Evolutionary conservation across 2,113 vertebrate genomes (phyloP).

Genomic region (Charina bottae): DNA sequence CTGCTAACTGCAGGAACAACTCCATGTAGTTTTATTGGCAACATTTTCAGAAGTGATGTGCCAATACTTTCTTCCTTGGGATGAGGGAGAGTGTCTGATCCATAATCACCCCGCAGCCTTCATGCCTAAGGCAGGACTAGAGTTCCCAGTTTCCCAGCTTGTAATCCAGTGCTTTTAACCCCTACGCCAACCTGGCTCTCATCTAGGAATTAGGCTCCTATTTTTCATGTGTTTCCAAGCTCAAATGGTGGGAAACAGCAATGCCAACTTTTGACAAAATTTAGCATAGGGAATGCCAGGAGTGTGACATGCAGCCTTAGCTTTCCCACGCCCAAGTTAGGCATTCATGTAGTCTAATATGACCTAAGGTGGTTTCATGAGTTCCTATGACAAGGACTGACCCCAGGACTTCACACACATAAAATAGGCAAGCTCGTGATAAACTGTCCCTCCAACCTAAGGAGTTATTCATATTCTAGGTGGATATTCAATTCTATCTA

Average conservation of each 20-base stretch:
- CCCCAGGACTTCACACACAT: not conserved
- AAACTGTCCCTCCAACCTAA: slow-evolving; percentile 1
- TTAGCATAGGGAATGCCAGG: not conserved
- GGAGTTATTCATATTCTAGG: slow-evolving; percentile 22
- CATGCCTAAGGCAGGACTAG: not conserved
- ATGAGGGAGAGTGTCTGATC: not conserved
- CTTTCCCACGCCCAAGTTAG: not conserved
- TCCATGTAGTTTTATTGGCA: not conserved
- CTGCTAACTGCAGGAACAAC: not conserved
- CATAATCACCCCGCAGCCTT: not conserved
- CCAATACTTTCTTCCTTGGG: not conserved
- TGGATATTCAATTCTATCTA: not conserved
- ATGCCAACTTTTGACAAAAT: not conserved
- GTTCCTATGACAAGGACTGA: not conserved
- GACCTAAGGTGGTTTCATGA: not conserved
- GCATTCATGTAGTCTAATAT: not conserved
- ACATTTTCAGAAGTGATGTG: not conserved
- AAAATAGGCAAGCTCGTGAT: not conserved
- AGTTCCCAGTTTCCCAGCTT: not conserved
- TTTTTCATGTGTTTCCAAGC: not conserved
- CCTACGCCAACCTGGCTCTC: not conserved
- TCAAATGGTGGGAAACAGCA: not conserved
- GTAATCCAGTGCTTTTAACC: not conserved
- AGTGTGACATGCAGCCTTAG: not conserved
- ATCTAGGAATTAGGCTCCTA: not conserved